Evolutionary conservation across 2,113 vertebrate species (phyloP).

Genomic region (Tamias sibiricus): DNA sequence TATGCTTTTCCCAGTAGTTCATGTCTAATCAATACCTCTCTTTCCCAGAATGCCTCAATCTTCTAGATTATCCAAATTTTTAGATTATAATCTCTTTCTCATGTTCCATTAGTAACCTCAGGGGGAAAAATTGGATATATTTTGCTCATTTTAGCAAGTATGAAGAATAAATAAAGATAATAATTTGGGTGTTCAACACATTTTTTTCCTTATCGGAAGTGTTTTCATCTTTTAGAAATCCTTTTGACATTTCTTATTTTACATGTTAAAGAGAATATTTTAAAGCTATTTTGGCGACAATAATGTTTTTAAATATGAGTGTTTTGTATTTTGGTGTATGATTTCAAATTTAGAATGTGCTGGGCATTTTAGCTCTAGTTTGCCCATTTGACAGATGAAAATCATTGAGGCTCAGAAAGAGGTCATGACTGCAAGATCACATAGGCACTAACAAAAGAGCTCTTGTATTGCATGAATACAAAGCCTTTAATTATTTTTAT

Average conservation of each 20-base stretch:
- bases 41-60: not conserved
- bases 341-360: not conserved
- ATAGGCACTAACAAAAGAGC: not conserved
- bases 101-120: not conserved
- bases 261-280: no score
- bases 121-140: not conserved
- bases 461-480: not conserved
- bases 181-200: not conserved
- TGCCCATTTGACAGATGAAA: not conserved
- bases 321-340: not conserved
- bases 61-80: not conserved
- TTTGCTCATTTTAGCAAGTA: not conserved
- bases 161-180: not conserved
- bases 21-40: not conserved
- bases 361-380: not conserved
- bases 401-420: not conserved
- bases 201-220: not conserved
- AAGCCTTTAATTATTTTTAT: not conserved
- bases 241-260: constrained; percentile 11
- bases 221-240: not conserved
- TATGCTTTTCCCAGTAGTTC: not conserved
- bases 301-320: not conserved
- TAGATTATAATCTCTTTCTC: not conserved
- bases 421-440: not conserved
- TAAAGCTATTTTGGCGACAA: not conserved